Base-by-base conservation (phyloP, 1,140 invertebrate species). In the Cephus cinctus region DNA sequence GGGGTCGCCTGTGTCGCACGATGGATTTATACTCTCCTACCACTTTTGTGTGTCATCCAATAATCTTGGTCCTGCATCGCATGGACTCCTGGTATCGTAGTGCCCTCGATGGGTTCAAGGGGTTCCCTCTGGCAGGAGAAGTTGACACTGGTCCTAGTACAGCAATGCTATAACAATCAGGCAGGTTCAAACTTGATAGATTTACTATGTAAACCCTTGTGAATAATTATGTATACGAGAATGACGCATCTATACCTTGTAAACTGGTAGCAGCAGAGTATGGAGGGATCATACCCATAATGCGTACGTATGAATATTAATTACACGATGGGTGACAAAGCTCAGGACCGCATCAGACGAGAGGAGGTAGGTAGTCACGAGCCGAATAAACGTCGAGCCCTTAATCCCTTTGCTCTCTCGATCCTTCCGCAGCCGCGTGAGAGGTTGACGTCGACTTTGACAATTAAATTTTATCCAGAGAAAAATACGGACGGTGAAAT, bases 11-110 rank as follows among this genome's bases (percentile, higher is more conserved):
- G n/a, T n/a, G n/a, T n/a, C n/a, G 23, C 19, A 44, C 35, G 19
- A 38, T 48, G 39, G 51, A 71, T 69, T 74, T 71, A 73, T 76
- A 60, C 61, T 75, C 54, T 54, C 73, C 74, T 75, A 73, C 65
- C 71, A 75, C 71, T 68, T 73, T 75, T 76, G 72, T 72, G 61
- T 73, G 71, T 67, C 70, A 73, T 67, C 72, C 73, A 74, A 73
- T 73, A 73, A 67, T 57, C 58, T 51, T 57, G 47, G 35, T 54
- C 43, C 50, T 16, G 5, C 3, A 11, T 6, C 30, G 71, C 41
- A 65, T 76, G 61, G 18, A 44, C 53, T 64, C 73, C 74, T 71
- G 66, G 38, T 75, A 71, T 48, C 55, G 15, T 27, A 35, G 52
- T 58, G 58, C 59, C 55, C 52, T 45, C 53, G 51, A 65, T 62